phyloP scores from a whole-genome alignment of 2,797 vertebrate species.

The Cephalopachus bancanus region DNA sequence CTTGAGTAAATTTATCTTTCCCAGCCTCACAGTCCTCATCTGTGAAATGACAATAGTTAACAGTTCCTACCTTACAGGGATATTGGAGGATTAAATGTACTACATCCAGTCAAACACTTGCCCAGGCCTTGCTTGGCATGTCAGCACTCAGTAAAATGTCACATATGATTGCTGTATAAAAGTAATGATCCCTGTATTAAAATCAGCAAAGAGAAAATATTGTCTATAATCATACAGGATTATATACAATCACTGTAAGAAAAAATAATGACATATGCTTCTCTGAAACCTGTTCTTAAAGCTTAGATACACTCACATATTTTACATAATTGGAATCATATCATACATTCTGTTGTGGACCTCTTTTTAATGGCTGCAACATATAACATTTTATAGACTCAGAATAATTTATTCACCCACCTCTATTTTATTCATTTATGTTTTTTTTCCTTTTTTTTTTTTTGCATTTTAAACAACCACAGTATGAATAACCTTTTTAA shows the following conservation, averaged over 20 bases:
- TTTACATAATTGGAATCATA: neutral
- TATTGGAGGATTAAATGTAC: neutral
- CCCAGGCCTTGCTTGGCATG: neutral
- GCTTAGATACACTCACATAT: neutral
- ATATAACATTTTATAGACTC: neutral
- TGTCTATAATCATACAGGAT: neutral
- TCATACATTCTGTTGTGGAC: neutral
- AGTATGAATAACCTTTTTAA: conserved; percentile 39
- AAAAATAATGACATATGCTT: neutral
- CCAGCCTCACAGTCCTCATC: neutral
- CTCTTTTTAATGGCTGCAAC: neutral
- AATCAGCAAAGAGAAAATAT: conserved; percentile 20
- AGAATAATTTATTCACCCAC: neutral
- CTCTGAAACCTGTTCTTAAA: conserved; percentile 10
- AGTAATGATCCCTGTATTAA: neutral
- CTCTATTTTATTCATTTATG: conserved; percentile 8
- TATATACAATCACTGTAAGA: neutral
- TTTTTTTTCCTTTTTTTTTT: neutral
- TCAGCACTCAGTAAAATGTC: neutral
- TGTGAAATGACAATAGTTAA: neutral
- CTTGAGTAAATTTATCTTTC: neutral
- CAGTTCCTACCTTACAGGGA: neutral
- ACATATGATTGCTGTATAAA: neutral
- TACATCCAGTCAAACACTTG: neutral
- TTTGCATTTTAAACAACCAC: conserved; percentile 13